Base-by-base conservation (phyloP, 92 coral and sea anemone genomes). In the Heteractis magnifica region DNA sequence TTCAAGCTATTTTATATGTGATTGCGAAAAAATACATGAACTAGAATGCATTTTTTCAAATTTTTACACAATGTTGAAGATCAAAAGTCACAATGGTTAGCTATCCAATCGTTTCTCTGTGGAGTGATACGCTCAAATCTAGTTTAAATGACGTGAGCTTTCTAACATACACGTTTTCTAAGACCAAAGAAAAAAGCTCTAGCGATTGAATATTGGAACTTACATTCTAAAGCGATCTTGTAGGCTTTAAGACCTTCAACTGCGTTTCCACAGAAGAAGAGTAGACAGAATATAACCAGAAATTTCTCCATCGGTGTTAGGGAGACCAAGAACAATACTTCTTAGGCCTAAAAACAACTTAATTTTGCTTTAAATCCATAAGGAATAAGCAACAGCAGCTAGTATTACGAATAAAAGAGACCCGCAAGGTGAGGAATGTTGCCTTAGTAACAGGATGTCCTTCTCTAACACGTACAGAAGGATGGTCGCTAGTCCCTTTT, bases 211-310 rank as follows among this genome's bases (percentile, higher is more conserved):
- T 18, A 62, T 62, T 18, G 2, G 44, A 53, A 68, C 73, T 68
- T 26, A 68, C 73, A 68, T 68, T 68, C 49, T 68, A 68, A 68
- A 26, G 73, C 73, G 23, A 68, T 68, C 73, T 68, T 68, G 73
- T 68, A 68, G 6, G 73, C 73, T 26, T 68, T 68, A 26, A n/a
- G 23, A 8, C 26, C 73, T 23, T 23, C 14, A 9, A 8, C 12
- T 8, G 73, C 50, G 10, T 15, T 9, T 68, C 50, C 73, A 68
- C 10, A 21, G 6, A 48, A 5, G 5, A 26, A 12, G 5, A 68
- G 49, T 15, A 68, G 19, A 68, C 44, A 68, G 0, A 68, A 23
- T 26, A 68, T n/a, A 68, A 68, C 5, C 44, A 68, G 15, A 26
- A 8, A 9, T 13, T 68, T 68, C 73, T 26, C 49, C 73, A 68